Conservation (phyloP, 2,888 invertebrate species). For the Saturnia pavonia region DNA sequence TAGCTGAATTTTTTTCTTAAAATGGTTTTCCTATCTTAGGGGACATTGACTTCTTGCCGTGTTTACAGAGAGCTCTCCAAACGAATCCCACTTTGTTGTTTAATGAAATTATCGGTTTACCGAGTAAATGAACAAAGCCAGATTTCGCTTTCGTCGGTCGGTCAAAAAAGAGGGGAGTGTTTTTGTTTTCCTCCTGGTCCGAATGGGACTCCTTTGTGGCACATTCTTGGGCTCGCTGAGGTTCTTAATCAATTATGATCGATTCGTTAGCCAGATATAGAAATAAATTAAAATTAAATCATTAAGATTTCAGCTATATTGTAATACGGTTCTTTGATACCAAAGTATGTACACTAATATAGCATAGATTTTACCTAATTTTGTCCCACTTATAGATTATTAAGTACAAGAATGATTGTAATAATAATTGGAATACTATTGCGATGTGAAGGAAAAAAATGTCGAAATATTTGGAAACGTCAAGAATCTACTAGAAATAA, state of each 20-base stretch:
- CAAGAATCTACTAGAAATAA: too few relatives aligned
- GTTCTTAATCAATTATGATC: constrained; percentile 81
- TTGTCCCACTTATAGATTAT: not conserved
- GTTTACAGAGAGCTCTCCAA: constrained; percentile 69
- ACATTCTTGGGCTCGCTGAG: constrained; percentile 52
- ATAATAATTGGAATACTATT: not conserved
- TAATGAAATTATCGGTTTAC: constrained; percentile 83
- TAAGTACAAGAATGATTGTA: not conserved
- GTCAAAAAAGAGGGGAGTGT: constrained; percentile 71
- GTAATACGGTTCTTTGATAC: not conserved
- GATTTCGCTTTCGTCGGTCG: constrained; percentile 73
- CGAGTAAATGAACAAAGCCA: constrained; percentile 82
- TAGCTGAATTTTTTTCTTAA: constrained; percentile 69
- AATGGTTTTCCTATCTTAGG: constrained; percentile 78
- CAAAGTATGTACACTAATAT: not conserved
- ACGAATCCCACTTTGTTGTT: constrained; percentile 80
- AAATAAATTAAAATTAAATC: constrained; percentile 52
- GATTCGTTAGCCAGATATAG: constrained; percentile 76
- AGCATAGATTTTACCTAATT: not conserved
- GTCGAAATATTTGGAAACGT: too few relatives aligned
- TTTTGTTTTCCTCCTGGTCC: constrained; percentile 70
- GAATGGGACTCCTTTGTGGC: constrained; percentile 74
- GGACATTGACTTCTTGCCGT: constrained; percentile 81
- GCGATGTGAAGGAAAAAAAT: too few relatives aligned
- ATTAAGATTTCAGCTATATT: constrained; percentile 6